Evolutionary conservation across 2,113 vertebrate genomes (phyloP).

Genomic region (Poeciliopsis retropinna): DNA sequence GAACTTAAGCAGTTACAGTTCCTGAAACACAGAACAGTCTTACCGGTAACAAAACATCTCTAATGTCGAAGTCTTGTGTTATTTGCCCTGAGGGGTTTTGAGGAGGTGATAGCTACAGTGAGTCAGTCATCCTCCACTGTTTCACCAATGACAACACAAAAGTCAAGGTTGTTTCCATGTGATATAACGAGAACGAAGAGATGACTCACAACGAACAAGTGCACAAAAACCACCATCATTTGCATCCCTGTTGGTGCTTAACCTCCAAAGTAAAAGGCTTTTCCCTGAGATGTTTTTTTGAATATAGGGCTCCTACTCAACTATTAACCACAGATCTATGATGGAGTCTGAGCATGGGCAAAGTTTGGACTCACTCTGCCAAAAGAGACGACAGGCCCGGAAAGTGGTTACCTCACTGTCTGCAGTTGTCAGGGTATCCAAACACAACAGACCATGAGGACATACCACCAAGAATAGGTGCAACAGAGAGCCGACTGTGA

Average conservation of each 20-base stretch:
- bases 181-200: conserved; percentile 54
- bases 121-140: conserved; percentile 52
- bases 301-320: neutral
- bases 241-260: neutral
- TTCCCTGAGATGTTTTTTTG: conserved; percentile 1
- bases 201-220: conserved; percentile 60
- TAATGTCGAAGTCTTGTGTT: neutral
- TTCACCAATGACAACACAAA: conserved; percentile 44
- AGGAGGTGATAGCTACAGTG: conserved; percentile 30
- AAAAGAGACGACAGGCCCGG: conserved; percentile 42
- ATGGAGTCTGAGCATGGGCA: conserved; percentile 24
- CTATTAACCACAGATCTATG: neutral
- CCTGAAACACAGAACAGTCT: no score
- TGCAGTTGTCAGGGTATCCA: conserved; percentile 78
- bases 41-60: no score
- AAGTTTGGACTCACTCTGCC: conserved; percentile 66
- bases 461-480: conserved; percentile 74
- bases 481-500: conserved; percentile 44
- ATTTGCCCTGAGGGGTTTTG: conserved; percentile 8
- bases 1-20: no score
- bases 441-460: conserved; percentile 80
- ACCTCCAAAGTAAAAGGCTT: conserved; percentile 28
- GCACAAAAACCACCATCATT: conserved; percentile 23
- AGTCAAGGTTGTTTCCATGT: conserved; percentile 40
- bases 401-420: conserved; percentile 65